Conservation (phyloP, 2,113 vertebrate genomes). For the Ursus arctos region DNA sequence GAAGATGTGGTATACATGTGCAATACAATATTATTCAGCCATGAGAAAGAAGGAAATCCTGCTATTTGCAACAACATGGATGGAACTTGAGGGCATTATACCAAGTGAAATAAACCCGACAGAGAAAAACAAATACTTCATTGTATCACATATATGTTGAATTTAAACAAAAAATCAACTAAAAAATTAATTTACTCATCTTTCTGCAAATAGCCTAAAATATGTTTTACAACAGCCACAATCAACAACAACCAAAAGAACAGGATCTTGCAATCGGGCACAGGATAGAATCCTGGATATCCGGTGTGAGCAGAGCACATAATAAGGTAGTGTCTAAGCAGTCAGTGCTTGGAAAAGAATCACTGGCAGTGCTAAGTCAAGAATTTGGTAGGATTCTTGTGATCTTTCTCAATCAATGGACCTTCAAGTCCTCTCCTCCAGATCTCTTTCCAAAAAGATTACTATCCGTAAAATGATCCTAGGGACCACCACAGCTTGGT, state of each 20-base stretch:
- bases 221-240: not conserved
- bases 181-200: not conserved
- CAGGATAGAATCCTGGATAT: not conserved
- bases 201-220: constrained; percentile 29
- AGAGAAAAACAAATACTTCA: not conserved
- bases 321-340: not conserved
- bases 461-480: not conserved
- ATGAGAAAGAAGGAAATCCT: not conserved
- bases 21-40: not conserved
- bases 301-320: not conserved
- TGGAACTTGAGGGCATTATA: not conserved
- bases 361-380: not conserved
- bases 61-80: not conserved
- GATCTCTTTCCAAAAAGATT: not conserved
- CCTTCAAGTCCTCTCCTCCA: not conserved
- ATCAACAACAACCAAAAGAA: not conserved
- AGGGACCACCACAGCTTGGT: not conserved
- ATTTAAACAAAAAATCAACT: not conserved
- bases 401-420: not conserved
- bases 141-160: not conserved
- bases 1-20: not conserved
- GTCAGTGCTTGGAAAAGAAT: not conserved
- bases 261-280: not conserved
- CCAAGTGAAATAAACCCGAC: not conserved
- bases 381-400: not conserved